A percentile compares a stretch with the other conserved stretches of the same genome.
Evolutionary conservation across 2,113 vertebrate species (phyloP).

Genomic region (Micromys minutus): DNA sequence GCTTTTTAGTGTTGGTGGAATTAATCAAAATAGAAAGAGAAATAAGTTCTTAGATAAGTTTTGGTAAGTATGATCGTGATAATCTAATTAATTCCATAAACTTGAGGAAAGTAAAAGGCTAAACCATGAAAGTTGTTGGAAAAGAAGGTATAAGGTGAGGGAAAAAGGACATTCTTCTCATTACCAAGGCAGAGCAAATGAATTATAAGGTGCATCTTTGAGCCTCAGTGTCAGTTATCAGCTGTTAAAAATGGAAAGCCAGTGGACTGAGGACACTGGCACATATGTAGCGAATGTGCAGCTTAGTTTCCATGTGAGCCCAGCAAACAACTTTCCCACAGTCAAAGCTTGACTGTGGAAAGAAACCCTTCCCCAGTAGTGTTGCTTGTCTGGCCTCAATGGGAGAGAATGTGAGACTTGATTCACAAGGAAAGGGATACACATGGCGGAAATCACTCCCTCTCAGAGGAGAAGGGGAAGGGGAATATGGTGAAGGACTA

Average conservation of each 20-base stretch:
- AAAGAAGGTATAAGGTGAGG: neutral
- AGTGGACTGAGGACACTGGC: no score
- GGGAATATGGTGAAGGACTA: no score
- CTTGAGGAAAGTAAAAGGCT: neutral
- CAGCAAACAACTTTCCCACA: no score
- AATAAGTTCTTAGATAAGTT: neutral
- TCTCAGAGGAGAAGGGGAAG: no score
- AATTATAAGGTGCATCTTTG: neutral
- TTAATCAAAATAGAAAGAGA: neutral
- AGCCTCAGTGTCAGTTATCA: neutral
- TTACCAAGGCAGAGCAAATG: neutral
- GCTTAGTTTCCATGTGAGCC: no score
- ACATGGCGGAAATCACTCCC: no score
- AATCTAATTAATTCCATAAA: neutral
- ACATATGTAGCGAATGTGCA: no score
- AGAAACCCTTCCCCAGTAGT: no score
- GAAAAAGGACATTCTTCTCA: neutral
- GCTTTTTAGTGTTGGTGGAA: neutral
- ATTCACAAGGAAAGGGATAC: no score
- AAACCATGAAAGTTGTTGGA: rapidly evolving
- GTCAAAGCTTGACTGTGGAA: no score
- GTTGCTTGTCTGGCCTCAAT: no score
- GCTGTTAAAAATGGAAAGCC: neutral
- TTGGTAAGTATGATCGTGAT: conserved; percentile 12
- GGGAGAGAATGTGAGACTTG: no score